Evolutionary conservation across 2,888 invertebrate species (phyloP).

Genomic region (Nomada goodeniana): DNA sequence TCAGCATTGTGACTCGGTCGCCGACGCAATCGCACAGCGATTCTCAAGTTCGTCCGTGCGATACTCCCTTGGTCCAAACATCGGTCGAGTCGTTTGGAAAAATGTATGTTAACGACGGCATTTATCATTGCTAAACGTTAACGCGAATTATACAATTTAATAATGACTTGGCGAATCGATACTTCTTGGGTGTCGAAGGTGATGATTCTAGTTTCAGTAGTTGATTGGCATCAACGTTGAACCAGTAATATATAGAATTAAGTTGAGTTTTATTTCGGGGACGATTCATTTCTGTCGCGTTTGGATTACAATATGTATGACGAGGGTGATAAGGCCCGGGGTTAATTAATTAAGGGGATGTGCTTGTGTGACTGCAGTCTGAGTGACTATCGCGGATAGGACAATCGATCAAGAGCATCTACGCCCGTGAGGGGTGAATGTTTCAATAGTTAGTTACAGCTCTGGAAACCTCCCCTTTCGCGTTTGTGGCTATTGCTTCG

Average conservation of each 20-base stretch:
- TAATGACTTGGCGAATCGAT: too few relatives aligned
- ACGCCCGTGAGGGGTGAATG: conserved; percentile 46
- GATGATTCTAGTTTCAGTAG: too few relatives aligned
- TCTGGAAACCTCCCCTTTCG: conserved; percentile 50
- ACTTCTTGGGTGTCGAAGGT: too few relatives aligned
- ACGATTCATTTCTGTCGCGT: not conserved
- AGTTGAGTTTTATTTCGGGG: not conserved
- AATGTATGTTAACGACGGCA: too few relatives aligned
- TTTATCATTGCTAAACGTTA: too few relatives aligned
- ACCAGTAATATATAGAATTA: too few relatives aligned
- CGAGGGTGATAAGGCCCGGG: not conserved
- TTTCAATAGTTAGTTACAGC: conserved; percentile 34
- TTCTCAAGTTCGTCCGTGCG: conserved; percentile 53
- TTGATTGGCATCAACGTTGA: too few relatives aligned
- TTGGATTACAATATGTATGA: not conserved
- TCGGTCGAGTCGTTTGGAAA: too few relatives aligned
- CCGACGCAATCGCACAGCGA: conserved; percentile 61
- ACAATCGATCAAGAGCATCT: conserved; percentile 27
- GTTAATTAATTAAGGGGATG: conserved; percentile 47
- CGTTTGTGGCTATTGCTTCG: conserved; percentile 25
- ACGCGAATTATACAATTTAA: too few relatives aligned
- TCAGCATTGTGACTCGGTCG: conserved; percentile 61
- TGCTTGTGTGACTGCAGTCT: not conserved
- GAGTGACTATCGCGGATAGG: conserved; percentile 1
- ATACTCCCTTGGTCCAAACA: not conserved